Conservation (phyloP, 2,797 vertebrate genomes). For the Eulemur rubriventer region DNA sequence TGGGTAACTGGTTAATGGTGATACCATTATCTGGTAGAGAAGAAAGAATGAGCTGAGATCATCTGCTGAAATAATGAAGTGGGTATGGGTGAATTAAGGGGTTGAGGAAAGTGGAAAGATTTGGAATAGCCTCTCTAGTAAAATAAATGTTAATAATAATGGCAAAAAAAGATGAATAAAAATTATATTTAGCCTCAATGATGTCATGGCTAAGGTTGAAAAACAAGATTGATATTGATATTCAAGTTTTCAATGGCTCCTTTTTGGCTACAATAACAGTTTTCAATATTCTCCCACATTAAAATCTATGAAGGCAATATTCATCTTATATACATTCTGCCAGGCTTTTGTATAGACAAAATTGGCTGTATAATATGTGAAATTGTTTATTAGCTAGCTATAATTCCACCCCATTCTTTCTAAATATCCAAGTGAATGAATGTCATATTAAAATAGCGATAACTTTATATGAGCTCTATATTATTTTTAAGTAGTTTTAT, state of each 20-base stretch:
- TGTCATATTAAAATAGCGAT: background rate
- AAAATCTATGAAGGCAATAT: background rate
- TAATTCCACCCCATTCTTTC: background rate
- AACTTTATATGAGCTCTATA: background rate
- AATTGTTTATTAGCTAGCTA: background rate
- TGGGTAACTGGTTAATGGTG: background rate
- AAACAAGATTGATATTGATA: background rate
- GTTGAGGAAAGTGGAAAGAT: background rate
- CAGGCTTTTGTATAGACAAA: background rate
- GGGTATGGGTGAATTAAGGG: background rate
- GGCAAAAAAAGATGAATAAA: background rate
- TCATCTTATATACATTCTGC: background rate
- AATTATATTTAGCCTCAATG: background rate
- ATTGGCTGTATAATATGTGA: background rate
- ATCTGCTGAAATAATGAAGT: background rate
- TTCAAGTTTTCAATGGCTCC: background rate
- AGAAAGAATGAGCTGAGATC: background rate
- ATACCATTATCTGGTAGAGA: background rate
- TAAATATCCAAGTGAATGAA: constrained; percentile 19
- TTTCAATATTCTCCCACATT: background rate
- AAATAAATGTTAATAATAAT: background rate
- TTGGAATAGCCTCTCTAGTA: background rate
- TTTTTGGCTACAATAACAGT: background rate
- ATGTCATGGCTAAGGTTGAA: background rate
- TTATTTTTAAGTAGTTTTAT: constrained; percentile 28